Conservation (phyloP, 2,888 invertebrate genomes). For the Rhagonycha fulva region DNA sequence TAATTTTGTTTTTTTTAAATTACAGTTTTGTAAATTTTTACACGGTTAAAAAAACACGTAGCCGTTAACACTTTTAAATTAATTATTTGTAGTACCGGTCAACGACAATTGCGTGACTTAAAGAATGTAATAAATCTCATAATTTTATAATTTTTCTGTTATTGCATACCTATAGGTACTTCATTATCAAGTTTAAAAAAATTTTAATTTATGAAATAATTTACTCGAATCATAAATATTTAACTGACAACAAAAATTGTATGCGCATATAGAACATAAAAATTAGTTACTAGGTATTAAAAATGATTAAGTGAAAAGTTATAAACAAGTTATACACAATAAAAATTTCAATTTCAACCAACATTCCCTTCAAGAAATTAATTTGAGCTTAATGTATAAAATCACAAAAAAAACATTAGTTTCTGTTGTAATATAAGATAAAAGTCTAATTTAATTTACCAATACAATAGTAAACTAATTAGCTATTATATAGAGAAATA, state of each 20-base stretch:
- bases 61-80: neutral
- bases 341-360: neutral
- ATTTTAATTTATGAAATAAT: neutral
- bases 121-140: neutral
- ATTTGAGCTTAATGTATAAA: neutral
- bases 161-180: neutral
- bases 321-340: neutral
- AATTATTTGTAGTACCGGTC: neutral
- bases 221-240: neutral
- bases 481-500: neutral
- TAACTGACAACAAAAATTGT: neutral
- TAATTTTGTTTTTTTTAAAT: neutral
- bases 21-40: neutral
- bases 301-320: neutral
- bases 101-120: neutral
- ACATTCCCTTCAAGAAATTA: neutral
- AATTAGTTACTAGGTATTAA: neutral
- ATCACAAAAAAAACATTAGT: neutral
- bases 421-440: neutral
- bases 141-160: neutral
- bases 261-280: neutral
- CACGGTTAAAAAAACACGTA: neutral
- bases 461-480: neutral
- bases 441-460: neutral
- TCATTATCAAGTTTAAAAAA: neutral